Evolutionary conservation across 2,888 invertebrate genomes (phyloP), one percentile per base, ranked within the genome.

Genomic region (Sycophila texana): DNA sequence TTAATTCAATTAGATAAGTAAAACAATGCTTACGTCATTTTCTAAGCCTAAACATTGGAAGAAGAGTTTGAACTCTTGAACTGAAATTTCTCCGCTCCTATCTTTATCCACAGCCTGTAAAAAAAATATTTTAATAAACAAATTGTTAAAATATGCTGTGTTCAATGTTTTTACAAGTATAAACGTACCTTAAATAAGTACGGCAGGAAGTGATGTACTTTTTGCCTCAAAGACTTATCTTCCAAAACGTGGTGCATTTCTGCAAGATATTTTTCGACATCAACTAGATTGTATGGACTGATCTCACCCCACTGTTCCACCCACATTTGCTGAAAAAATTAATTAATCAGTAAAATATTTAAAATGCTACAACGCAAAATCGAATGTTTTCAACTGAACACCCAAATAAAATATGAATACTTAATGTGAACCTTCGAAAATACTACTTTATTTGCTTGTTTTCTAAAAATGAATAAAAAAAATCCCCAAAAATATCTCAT

Each of bases 221-320:
- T 94, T 88, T 94, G 94, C 88, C 94, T 94, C 74, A 96, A 91
- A 61, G 94, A 91, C 86, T 94, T 93, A 86, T 96, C 96, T 84
- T 95, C 95, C 57, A 96, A 91, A 68, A 96, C 95, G 89, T 96
- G 96, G 83, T 95, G 94, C 94, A 97, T 95, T 88, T 96, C 95
- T 81, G 94, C 94, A 22, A 97, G 89, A 86, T 96, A 96, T 89
- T 95, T 95, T 88, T 96, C 96, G 61, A 96, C 94, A 0, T 95
- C 95, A 7, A 96, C 94, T 86, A 95, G 92, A 92, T 96, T 96
- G 90, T 96, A 96, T 0, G 95, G 95, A 84, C 94, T 94, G 51
- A 96, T 93, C 84, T 94, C 95, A 4, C 96, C 96, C 94, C 96
- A 96, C 86, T 95, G 95, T 88, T 95, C 95, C 85, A 95, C 94